Base-by-base conservation (phyloP, 1,140 invertebrate species). In the Hesperophylax magnus region DNA sequence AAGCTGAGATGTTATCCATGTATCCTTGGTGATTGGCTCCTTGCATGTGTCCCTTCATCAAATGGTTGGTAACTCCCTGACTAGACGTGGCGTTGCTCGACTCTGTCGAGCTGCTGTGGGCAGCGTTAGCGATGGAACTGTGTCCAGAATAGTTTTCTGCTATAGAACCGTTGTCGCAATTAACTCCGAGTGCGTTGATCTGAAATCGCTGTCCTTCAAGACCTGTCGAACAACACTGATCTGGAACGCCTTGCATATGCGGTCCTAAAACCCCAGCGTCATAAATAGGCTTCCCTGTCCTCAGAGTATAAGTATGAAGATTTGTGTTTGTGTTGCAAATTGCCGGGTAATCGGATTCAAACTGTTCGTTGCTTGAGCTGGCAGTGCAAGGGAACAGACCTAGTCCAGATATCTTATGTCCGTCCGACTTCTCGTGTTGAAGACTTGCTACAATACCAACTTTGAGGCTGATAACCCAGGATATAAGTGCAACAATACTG, bases 271-370 rank as follows among this genome's bases (percentile, higher is more conserved):
- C 88, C 0, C 89, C 86, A 47, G 91, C 91, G 77, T 95, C 94
- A 85, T 95, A 95, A 34, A 95, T 93, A 18, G 94, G 92, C 85
- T 95, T 95, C 0, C 94, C 94, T 1, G 94, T 94, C 72, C 94
- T 91, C 86, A 96, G 90, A 7, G 94, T 95, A 85, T 96, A 97
- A 39, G 95, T 96, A 77, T 96, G 93, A 17, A 96, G 92, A 83
- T 96, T 96, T 18, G 95, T 95, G 85, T 97, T 97, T 1, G 95
- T 94, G 84, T 94, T 95, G 85, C 95, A 96, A 84, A 96, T 95
- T 27, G 95, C 94, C 0, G 96, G 95, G 87, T 96, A 97, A 83
- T 94, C 93, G 0, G 94, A 94, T 83, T 92, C 92, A 84, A 93
- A 93, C 86, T 96, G 96, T 79, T 95, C 94, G 31, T 94, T 95